Conservation (phyloP, 1,140 invertebrate species). For the Wiebesia pumilae region DNA sequence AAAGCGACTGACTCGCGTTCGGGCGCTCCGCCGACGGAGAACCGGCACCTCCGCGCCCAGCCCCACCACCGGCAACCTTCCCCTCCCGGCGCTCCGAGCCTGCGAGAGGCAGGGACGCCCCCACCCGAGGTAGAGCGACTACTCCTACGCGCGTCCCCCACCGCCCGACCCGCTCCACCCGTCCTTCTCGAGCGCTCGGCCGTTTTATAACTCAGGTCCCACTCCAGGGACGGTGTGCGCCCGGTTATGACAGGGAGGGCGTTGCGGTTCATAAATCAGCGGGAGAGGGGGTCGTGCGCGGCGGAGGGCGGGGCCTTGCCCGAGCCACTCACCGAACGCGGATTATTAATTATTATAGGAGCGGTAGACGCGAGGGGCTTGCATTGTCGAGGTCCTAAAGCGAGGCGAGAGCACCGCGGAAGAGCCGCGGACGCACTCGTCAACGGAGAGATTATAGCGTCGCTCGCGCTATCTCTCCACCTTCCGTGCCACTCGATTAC, state of each 20-base stretch:
- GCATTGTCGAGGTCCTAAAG: too few species aligned
- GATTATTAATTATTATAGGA: conserved; percentile 74
- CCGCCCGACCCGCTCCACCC: neutral
- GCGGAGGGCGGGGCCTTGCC: conserved; percentile 64
- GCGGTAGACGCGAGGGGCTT: conserved; percentile 8
- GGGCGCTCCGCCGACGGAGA: conserved; percentile 46
- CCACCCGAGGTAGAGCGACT: neutral
- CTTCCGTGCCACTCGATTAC: too few species aligned
- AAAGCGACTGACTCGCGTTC: conserved; percentile 65
- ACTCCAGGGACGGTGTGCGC: conserved; percentile 7
- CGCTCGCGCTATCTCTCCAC: too few species aligned
- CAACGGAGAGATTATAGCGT: too few species aligned
- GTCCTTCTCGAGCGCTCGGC: neutral
- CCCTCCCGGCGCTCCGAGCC: conserved; percentile 26
- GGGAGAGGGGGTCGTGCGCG: conserved; percentile 68
- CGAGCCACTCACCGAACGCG: conserved; percentile 71
- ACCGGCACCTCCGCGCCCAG: conserved; percentile 49
- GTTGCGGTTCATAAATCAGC: conserved; percentile 75
- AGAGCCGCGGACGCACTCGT: too few species aligned
- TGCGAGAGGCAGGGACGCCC: too few species aligned
- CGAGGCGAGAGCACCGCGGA: neutral
- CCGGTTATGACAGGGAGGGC: conserved; percentile 74
- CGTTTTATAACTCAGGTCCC: neutral
- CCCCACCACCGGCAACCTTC: neutral
- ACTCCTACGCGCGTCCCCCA: neutral